Conservation (phyloP, 2,113 vertebrate genomes). For the Phaethornis superciliosus region DNA sequence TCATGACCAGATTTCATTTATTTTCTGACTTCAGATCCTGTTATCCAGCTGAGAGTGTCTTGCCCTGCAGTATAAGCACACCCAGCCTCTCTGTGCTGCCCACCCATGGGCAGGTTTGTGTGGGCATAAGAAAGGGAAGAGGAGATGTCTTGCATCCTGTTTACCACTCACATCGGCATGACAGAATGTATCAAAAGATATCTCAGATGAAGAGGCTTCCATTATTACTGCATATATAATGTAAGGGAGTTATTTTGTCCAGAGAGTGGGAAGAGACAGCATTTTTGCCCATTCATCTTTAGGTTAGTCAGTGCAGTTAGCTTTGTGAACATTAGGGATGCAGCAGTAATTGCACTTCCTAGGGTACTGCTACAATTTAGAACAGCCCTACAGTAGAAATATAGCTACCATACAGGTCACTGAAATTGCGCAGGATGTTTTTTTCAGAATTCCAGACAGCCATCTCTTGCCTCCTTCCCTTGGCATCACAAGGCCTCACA, state of each 20-base stretch:
- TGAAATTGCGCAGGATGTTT: not conserved
- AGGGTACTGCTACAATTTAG: not conserved
- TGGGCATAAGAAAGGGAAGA: not conserved
- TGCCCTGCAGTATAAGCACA: not conserved
- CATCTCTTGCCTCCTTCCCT: not conserved
- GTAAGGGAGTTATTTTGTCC: not conserved
- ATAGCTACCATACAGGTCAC: not conserved
- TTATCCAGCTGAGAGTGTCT: not conserved
- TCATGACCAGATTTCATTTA: not conserved
- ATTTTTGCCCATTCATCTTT: not conserved
- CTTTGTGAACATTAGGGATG: not conserved
- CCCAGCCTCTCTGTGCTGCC: not conserved
- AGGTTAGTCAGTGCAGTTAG: not conserved
- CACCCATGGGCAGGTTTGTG: not conserved
- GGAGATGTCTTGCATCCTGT: not conserved
- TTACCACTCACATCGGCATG: not conserved
- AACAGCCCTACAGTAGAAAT: not conserved
- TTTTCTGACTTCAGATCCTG: not conserved
- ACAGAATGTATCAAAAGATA: not conserved
- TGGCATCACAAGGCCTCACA: not conserved
- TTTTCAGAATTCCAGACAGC: not conserved
- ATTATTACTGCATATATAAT: not conserved
- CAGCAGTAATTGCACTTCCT: not conserved
- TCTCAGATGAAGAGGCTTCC: not conserved
- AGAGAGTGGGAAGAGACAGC: not conserved